phyloP scores from a whole-genome alignment of 2,113 vertebrate species.

The Chionomys nivalis region DNA sequence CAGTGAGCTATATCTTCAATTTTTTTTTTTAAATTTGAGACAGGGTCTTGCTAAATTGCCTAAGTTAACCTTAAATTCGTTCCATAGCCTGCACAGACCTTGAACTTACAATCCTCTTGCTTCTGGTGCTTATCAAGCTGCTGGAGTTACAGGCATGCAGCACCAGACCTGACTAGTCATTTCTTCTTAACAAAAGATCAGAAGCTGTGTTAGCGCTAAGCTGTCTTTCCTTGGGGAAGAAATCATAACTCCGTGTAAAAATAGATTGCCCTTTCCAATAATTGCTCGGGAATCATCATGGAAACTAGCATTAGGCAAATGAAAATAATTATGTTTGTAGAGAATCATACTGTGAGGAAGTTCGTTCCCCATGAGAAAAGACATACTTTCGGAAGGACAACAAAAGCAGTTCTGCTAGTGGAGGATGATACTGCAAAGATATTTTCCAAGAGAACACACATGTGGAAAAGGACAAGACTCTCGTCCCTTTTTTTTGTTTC shows the following conservation, averaged over 20 bases:
- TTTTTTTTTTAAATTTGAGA: neutral
- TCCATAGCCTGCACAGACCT: neutral
- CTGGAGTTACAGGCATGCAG: neutral
- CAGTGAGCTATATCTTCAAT: neutral
- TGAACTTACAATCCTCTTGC: neutral
- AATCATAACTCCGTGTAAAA: neutral
- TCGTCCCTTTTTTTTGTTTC: neutral
- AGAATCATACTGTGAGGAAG: neutral
- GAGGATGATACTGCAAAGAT: neutral
- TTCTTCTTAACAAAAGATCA: neutral
- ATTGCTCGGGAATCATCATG: neutral
- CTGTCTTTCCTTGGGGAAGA: neutral
- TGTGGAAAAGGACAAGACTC: neutral
- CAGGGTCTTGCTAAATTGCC: neutral
- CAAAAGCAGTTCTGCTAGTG: neutral
- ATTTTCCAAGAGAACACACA: constrained; percentile 6
- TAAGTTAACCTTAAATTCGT: neutral
- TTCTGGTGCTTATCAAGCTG: neutral
- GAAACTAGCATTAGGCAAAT: neutral
- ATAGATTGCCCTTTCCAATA: neutral
- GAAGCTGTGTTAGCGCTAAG: neutral
- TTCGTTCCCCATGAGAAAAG: no score
- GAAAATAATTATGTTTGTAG: neutral
- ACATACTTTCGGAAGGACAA: neutral
- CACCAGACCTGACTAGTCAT: neutral